Conservation (phyloP, 2,113 vertebrate genomes). For the Callipepla californica region DNA sequence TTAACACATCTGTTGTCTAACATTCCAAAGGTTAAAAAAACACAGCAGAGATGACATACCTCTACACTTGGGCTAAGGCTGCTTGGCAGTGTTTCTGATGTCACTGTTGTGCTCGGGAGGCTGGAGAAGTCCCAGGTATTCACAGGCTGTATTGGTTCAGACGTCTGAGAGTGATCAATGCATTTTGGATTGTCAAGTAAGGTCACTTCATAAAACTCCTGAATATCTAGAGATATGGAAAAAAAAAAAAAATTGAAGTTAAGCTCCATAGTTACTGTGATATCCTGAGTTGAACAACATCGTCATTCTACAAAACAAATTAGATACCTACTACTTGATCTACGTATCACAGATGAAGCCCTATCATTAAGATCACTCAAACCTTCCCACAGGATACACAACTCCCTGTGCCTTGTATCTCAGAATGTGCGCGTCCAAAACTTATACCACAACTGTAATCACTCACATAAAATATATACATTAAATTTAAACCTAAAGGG, state of each 20-base stretch:
- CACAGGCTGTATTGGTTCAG: constrained; percentile 83
- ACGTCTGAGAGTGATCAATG: constrained; percentile 81
- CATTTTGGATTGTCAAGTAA: constrained; percentile 95
- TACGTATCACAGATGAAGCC: not conserved
- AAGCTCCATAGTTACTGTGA: not conserved
- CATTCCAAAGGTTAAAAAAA: constrained; percentile 43
- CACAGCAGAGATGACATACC: constrained; percentile 74
- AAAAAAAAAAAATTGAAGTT: not conserved
- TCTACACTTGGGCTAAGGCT: constrained; percentile 94
- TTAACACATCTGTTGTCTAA: constrained; percentile 1
- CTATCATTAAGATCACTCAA: not conserved
- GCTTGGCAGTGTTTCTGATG: constrained; percentile 90
- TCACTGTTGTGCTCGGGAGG: constrained; percentile 91
- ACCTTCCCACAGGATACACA: not conserved
- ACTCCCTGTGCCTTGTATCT: not conserved
- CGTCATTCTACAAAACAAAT: not conserved
- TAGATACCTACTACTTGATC: not conserved
- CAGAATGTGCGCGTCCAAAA: rapidly evolving
- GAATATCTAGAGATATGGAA: constrained; percentile 87
- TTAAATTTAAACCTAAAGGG: not conserved
- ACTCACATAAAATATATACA: not conserved
- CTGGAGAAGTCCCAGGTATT: constrained; percentile 96
- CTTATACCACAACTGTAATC: not conserved
- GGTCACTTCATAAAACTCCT: constrained; percentile 99
- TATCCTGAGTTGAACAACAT: not conserved